These are phyloP conservation scores for Lepidiolamprologus cunningtoni DNA, from an alignment of 2,113 vertebrate species.

Conservation along the genomic window DNA sequence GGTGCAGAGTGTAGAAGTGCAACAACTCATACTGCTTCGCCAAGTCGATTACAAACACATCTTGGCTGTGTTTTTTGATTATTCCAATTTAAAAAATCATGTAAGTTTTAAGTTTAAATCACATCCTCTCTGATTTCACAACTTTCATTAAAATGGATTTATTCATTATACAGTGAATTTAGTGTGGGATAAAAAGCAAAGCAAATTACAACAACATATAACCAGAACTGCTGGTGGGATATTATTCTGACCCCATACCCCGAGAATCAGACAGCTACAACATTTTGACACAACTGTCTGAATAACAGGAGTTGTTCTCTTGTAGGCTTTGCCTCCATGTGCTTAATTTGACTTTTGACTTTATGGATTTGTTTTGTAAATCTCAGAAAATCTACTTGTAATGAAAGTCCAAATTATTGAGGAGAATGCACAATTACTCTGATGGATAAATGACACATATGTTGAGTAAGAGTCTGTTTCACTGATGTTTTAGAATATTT, in stretches of 20 bases:
- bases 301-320: background rate
- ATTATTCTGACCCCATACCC: background rate
- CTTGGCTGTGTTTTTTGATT: fast-evolving
- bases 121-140: background rate
- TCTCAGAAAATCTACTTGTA: background rate
- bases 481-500: fast-evolving
- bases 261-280: background rate
- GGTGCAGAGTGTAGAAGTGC: background rate
- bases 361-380: background rate
- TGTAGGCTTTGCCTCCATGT: fast-evolving
- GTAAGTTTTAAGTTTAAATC: background rate
- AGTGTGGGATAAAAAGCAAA: background rate
- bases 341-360: background rate
- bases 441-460: background rate
- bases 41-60: background rate
- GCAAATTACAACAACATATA: background rate
- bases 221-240: background rate
- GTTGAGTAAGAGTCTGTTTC: background rate
- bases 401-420: background rate
- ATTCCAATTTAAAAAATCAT: background rate
- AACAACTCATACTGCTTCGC: background rate
- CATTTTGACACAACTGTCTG: background rate
- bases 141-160: background rate
- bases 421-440: background rate
- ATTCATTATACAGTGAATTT: background rate